Evolutionary conservation across 2,113 vertebrate species (phyloP).

Genomic region (Pachyramphus minor): DNA sequence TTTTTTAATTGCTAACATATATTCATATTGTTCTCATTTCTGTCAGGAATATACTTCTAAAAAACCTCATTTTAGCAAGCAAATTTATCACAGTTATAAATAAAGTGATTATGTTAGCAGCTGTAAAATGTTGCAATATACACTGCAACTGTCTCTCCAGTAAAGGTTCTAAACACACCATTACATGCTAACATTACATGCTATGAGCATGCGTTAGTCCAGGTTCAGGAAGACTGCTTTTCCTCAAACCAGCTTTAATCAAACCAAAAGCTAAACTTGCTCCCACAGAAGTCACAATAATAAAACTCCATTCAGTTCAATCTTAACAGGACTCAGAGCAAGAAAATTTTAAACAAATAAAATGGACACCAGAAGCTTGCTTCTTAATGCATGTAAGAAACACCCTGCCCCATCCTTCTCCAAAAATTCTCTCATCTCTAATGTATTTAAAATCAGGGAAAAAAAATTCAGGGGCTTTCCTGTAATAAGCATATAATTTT

Average conservation of each 20-base stretch:
- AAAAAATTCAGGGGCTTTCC: background rate
- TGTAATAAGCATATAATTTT: background rate
- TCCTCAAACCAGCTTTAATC: background rate
- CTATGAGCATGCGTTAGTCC: background rate
- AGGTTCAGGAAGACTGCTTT: background rate
- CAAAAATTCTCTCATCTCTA: background rate
- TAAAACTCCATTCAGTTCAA: background rate
- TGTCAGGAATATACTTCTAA: conserved; percentile 43
- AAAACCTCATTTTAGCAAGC: conserved; percentile 1
- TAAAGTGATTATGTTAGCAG: conserved; percentile 26
- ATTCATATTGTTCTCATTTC: conserved; percentile 36
- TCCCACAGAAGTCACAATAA: background rate
- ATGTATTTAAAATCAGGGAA: background rate
- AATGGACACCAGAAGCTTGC: background rate
- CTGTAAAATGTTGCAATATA: conserved; percentile 7
- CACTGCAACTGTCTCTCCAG: background rate
- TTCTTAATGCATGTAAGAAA: background rate
- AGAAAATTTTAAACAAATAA: background rate
- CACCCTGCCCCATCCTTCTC: background rate
- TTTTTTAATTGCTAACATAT: conserved; percentile 26
- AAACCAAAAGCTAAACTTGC: background rate
- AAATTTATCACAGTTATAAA: conserved; percentile 48
- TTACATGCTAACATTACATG: background rate
- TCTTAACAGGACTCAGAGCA: background rate
- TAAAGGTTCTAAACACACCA: background rate